Percentiles rank a stretch among this genome's conserved stretches.
Conservation (phyloP, 1,140 invertebrate species). For the Cheumatopsyche charites region DNA sequence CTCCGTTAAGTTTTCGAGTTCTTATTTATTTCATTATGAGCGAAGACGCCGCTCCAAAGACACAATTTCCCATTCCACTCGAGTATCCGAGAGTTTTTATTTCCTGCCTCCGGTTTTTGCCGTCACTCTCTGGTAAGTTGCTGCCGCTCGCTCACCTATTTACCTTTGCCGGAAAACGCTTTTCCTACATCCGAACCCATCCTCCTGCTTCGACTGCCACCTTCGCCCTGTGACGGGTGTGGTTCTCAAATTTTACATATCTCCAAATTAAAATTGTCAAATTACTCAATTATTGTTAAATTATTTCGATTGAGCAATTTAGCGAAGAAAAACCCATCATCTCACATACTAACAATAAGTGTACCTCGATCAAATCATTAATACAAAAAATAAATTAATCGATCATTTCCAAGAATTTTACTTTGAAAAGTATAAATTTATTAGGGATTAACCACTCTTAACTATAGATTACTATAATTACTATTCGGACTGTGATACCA, state of each 20-base stretch:
- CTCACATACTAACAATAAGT: no score
- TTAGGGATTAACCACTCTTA: no score
- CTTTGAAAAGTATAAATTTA: no score
- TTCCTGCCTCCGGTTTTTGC: slow-evolving; percentile 42
- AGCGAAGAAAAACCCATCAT: no score
- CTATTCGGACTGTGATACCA: no score
- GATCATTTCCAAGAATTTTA: no score
- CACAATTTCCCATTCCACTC: slow-evolving; percentile 47
- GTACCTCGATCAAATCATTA: no score
- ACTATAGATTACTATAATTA: no score
- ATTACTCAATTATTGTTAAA: no score
- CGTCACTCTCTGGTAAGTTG: slow-evolving; percentile 23
- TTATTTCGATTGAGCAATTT: no score
- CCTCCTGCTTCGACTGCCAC: neutral
- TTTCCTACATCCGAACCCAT: slow-evolving; percentile 17
- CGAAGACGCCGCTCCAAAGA: slow-evolving; percentile 40
- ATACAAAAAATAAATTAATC: no score
- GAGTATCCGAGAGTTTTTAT: slow-evolving; percentile 44
- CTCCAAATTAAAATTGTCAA: no score
- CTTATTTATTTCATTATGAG: slow-evolving; percentile 49
- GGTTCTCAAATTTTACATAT: slow-evolving; percentile 9
- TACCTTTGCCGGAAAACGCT: slow-evolving; percentile 34
- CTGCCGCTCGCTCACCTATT: slow-evolving; percentile 10
- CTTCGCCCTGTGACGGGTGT: neutral
- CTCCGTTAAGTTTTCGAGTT: slow-evolving; percentile 39